Base-by-base conservation (phyloP, 92 coral and sea anemone genomes). In the Zoanthus sociatus region DNA sequence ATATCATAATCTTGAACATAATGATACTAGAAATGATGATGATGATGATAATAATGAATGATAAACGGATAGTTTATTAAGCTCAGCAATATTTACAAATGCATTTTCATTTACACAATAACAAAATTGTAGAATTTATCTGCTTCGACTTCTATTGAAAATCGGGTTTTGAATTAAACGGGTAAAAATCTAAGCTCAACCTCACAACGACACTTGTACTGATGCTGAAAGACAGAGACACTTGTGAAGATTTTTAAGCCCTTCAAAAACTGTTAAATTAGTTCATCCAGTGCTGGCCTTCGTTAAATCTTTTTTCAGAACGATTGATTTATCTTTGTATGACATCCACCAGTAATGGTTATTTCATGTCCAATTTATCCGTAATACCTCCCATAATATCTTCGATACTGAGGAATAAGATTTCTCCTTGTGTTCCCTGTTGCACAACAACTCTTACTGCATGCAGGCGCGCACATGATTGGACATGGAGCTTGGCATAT, bases 381-480 rank as follows among this genome's bases (percentile, higher is more conserved):
- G 55, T 50, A 50, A 50, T 50, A 50, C 18, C 64, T 18, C 42
- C 85, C 75, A 12, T 66, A 81, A 53, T 45, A 81, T 47, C 76
- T 20, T 66, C 75, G 26, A 21, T 44, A 68, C 46, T 44, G 44
- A 9, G 74, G 85, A 17, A 63, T 63, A 37, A 81, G 56, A 79
- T 50, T 51, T 84, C 87, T 54, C 60, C 75, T 84, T 51, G 68
- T 71, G 79, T 84, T 71, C 12, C n/a, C 71, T 51, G 64, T 17
- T 9, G 73, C 10, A n/a, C 93, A 90, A 21, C 93, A 90, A 30
- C 84, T 75, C 9, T 83, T 82, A 18, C 87, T 79, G 73, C 93
- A 90, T 53, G 73, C 61, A 37, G 93, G 90, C 1, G 93, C 93
- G 33, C 93, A 90, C 17, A 78, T 87, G 13, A 61, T 68, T 6